Base-by-base conservation (phyloP, 2,113 vertebrate species). In the Ceyx margarethae region DNA sequence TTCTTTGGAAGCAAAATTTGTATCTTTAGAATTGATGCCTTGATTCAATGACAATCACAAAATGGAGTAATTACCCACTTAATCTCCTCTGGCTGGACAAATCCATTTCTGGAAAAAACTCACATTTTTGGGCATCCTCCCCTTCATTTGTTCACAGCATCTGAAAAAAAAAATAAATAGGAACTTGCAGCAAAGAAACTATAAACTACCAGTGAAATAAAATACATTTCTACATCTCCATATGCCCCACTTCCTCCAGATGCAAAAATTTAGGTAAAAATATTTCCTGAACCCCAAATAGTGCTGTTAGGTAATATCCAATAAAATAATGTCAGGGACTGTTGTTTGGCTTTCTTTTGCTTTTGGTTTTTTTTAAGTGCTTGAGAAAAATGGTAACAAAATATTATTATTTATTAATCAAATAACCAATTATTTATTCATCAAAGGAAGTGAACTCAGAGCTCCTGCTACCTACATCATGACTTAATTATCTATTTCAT, bases 391-490 rank as follows among this genome's bases (percentile, higher is more conserved):
- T 76, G 25, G 71, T 89, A 87, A 91, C 62, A 94, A 91, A 89
- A 85, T 89, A 91, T 82, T 91, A 90, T 94, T 94, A 93, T 89
- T 96, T 95, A 93, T 96, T 96, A 80, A 93, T 93, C 81, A 92
- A 96, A 89, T 76, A 89, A 42, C 46, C 3, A 87, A 75, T 94
- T 76, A 89, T 89, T 95, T 92, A 94, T 94, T 96, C 82, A 94
- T 91, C 90, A 95, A 94, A 95, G n/a, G 54, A 91, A 82, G 72
- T 72, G n/a, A 89, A 93, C 29, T 35, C 45, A 79, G 50, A 93
- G 62, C 12, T 93, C n/a, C 67, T 78, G 77, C 81, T 78, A 75
- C 40, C 57, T 80, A 87, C 13, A 73, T 57, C 53, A 76, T 45
- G 9, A 67, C 57, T 81, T 76, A 85, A 89, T 92, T 89, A 66